Conservation (phyloP, 2,888 invertebrate genomes). For the Idaea straminata region DNA sequence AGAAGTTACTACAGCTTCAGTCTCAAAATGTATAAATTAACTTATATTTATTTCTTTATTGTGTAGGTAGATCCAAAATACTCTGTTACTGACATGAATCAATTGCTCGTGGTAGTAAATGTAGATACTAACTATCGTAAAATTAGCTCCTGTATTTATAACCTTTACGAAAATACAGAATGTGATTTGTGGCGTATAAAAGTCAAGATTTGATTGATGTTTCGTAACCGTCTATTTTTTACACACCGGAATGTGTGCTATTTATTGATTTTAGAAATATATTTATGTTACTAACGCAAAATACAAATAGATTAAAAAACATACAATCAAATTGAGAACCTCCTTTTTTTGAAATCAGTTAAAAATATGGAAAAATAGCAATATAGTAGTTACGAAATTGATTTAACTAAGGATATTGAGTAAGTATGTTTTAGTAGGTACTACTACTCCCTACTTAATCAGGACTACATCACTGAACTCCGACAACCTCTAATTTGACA, state of each 20-base stretch:
- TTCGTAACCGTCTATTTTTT: conserved; percentile 30
- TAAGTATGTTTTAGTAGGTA: no score
- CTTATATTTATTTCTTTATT: conserved; percentile 33
- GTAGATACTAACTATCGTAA: neutral
- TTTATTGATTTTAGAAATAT: neutral
- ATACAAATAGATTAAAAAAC: no score
- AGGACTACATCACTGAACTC: no score
- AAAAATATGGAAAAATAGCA: no score
- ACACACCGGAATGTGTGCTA: conserved; percentile 7
- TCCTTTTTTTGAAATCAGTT: no score
- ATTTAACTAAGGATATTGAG: no score
- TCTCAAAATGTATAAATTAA: no score
- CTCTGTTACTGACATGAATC: neutral
- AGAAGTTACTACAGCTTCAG: no score
- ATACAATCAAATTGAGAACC: no score
- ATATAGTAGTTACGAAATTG: no score
- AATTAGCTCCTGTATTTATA: conserved; percentile 38
- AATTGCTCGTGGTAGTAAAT: neutral
- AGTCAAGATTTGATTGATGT: conserved; percentile 51
- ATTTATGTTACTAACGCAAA: neutral
- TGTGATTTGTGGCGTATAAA: conserved; percentile 57
- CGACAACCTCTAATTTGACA: no score
- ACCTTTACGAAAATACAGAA: conserved; percentile 45
- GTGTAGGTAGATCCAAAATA: conserved; percentile 32
- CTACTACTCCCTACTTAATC: no score